Conservation (phyloP, 2,113 vertebrate genomes). For the Gobiocypris rarus region DNA sequence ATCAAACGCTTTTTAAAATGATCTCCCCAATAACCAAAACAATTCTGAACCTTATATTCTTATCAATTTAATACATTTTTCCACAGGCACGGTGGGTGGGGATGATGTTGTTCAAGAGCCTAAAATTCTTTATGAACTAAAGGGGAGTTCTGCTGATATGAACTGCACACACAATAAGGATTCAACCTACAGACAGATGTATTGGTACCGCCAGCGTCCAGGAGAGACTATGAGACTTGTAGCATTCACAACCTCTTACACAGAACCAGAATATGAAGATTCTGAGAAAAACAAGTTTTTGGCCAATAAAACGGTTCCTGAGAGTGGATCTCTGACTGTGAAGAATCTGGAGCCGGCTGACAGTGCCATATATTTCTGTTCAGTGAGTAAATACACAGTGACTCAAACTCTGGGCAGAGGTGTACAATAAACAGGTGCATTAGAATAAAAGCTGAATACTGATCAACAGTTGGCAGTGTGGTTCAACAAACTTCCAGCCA, state of each 20-base stretch:
- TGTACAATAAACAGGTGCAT: conserved; percentile 47
- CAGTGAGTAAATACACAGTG: conserved; percentile 53
- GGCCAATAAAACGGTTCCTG: neutral
- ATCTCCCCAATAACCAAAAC: neutral
- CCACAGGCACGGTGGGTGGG: neutral
- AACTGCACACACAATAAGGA: conserved; percentile 40
- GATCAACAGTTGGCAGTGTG: conserved; percentile 4
- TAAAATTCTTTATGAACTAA: neutral
- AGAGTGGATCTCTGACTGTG: conserved; percentile 55
- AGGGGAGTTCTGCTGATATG: conserved; percentile 42
- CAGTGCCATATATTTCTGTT: conserved; percentile 54
- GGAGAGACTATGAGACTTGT: conserved; percentile 57
- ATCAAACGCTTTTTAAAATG: neutral
- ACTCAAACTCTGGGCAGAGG: conserved; percentile 32
- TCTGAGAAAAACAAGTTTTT: conserved; percentile 31
- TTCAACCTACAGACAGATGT: conserved; percentile 56
- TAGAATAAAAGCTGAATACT: neutral
- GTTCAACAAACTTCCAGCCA: neutral
- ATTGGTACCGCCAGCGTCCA: conserved; percentile 66
- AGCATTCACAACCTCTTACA: neutral
- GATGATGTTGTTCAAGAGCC: conserved; percentile 42
- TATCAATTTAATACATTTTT: neutral
- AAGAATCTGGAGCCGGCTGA: conserved; percentile 42
- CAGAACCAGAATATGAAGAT: conserved; percentile 36
- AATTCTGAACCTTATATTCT: neutral